A percentile compares a stretch with the other conserved stretches of the same genome.
These are phyloP conservation scores for Acrobasis consociella DNA, from an alignment of 2,888 invertebrate species.

Conservation along the genomic window DNA sequence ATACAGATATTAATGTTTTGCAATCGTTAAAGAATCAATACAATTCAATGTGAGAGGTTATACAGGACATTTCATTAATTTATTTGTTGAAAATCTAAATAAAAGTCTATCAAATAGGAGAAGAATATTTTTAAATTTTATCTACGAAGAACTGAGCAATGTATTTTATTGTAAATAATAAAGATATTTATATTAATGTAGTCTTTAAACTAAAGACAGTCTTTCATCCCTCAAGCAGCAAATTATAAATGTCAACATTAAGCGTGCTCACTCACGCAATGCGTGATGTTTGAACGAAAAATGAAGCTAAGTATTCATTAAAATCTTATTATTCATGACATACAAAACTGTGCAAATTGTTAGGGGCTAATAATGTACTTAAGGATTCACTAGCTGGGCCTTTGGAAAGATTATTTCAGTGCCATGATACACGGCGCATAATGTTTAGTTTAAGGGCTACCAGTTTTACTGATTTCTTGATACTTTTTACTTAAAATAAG, in stretches of 20 bases:
- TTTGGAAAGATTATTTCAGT: constrained; percentile 11
- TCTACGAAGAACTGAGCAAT: too few species aligned
- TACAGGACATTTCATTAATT: too few species aligned
- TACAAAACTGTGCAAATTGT: constrained; percentile 20
- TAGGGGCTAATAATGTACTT: constrained; percentile 15
- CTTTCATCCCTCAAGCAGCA: not conserved
- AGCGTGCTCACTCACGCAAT: not conserved
- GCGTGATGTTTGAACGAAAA: constrained; percentile 4
- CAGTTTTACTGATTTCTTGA: not conserved
- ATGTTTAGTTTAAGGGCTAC: constrained; percentile 9
- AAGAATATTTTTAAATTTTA: too few species aligned
- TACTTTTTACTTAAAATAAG: too few species aligned
- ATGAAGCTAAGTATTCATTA: constrained; percentile 5
- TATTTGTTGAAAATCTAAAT: too few species aligned
- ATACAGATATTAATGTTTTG: too few species aligned
- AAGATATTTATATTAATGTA: too few species aligned
- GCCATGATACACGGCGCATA: not conserved
- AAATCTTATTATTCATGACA: constrained; percentile 17
- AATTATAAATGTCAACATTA: constrained; percentile 15
- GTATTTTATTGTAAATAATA: too few species aligned
- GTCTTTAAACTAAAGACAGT: not conserved
- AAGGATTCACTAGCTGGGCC: constrained; percentile 11
- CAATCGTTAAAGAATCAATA: too few species aligned
- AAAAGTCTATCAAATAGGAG: too few species aligned
- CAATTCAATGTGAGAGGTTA: too few species aligned